Evolutionary conservation across 2,797 vertebrate genomes (phyloP), one percentile per base, ranked within the genome.

Genomic region (Leptatherina wallacei): DNA sequence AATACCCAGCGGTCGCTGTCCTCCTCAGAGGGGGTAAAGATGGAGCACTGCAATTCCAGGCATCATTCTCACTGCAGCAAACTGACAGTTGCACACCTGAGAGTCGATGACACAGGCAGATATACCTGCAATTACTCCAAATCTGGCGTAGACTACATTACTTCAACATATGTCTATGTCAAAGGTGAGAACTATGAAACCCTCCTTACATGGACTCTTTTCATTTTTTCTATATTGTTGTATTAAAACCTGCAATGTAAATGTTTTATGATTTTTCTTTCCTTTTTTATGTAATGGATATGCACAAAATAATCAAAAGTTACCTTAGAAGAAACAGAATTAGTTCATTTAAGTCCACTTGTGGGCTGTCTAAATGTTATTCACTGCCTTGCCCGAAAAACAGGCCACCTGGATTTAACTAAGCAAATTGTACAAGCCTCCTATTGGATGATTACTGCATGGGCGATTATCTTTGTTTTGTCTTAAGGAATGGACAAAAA

Each of bases 81-180:
- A 71, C 90, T 98, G 2, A 75, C 90, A 11, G 30, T 97, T 58
- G 83, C 78, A 68, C 78, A 85, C 30, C 82, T 95, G 69, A 83
- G 0, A 0, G 89, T 81, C 71, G 92, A 51, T 0, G 96, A 98
- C 91, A 98, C 96, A 0, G 96, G 96, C 0, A 88, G 62, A 20
- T 95, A 97, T 88, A 93, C 78, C 69, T 98, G 97, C 71, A 61
- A 51, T 33, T 91, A 87, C 63, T 75, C 33, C 42, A 71, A 56
- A 20, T 73, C 74, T 0, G 77, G 71, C 58, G 78, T 69, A 5
- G 61, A 85, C 13, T 22, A 64, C 65, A 33, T 75, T 80, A 86
- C 66, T 65, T 93, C 85, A 2, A 85, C 94, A 16, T 98, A 97
- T 0, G 82, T 97, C 65, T 98, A 90, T 52, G 95, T 97, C 38